These are phyloP conservation scores for Hermaeophaga mercurialis DNA, from an alignment of 2,888 invertebrate species.

Conservation along the genomic window DNA sequence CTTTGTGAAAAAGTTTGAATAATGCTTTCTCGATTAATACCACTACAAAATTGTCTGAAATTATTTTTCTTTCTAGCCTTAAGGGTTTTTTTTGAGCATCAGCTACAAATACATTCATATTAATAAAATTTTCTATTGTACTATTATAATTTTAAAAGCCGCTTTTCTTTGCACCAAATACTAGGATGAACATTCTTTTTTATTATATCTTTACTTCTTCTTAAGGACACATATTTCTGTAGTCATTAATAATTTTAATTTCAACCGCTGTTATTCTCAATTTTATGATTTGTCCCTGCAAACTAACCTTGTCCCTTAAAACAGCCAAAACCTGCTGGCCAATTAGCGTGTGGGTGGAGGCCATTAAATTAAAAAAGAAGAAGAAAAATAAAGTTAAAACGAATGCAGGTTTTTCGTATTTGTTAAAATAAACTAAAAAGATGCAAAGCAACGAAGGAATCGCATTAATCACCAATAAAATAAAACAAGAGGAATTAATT, in stretches of 20 bases:
- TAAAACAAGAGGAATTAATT: too few species aligned
- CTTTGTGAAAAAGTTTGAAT: background rate
- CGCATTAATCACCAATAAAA: too few species aligned
- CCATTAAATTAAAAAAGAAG: too few species aligned
- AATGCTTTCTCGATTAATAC: background rate
- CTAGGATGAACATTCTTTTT: background rate
- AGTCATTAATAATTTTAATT: background rate
- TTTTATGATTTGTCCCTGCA: too few species aligned
- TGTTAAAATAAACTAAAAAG: too few species aligned
- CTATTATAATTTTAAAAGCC: background rate
- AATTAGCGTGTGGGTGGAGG: too few species aligned
- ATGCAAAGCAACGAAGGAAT: too few species aligned
- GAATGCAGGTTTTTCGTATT: too few species aligned
- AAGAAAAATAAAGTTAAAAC: too few species aligned
- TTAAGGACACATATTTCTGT: background rate
- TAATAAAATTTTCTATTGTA: background rate
- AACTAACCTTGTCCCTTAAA: too few species aligned
- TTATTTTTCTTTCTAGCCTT: background rate
- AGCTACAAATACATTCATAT: background rate
- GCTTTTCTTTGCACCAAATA: conserved; percentile 6
- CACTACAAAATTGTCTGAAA: background rate
- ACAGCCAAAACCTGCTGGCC: too few species aligned
- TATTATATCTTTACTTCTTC: background rate
- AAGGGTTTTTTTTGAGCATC: background rate
- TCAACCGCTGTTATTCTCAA: too few species aligned